phyloP scores from a whole-genome alignment of 1,140 invertebrate species.

The Cotesia chilonis region DNA sequence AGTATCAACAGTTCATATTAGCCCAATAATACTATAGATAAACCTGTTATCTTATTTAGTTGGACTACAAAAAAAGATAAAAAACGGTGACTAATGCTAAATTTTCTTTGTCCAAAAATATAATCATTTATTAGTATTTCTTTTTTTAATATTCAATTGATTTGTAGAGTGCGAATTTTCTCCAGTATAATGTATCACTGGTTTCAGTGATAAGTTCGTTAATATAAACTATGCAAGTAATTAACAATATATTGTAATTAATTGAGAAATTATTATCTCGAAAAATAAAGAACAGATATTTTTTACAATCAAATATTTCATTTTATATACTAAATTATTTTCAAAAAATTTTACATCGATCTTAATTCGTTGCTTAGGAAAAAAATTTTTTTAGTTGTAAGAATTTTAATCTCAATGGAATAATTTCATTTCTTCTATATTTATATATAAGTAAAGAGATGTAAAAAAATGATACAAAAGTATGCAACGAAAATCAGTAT shows the following conservation, averaged over 20 bases:
- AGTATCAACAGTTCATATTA: conserved; percentile 9
- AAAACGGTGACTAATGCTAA: too few relatives aligned
- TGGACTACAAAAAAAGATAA: background rate
- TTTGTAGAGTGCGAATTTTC: background rate
- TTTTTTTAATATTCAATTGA: background rate
- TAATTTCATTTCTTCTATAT: too few relatives aligned
- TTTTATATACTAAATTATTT: background rate
- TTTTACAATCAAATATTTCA: background rate
- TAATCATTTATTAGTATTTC: too few relatives aligned
- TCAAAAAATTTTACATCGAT: background rate
- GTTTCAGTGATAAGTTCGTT: background rate
- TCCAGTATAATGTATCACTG: conserved; percentile 8
- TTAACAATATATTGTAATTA: conserved; percentile 25
- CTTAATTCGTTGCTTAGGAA: too few relatives aligned
- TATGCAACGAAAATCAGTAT: too few relatives aligned
- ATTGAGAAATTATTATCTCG: conserved; percentile 15
- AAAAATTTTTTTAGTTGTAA: too few relatives aligned
- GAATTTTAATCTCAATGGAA: too few relatives aligned
- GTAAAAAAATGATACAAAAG: too few relatives aligned
- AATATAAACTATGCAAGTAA: conserved; percentile 29
- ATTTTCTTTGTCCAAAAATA: background rate
- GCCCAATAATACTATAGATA: conserved; percentile 25
- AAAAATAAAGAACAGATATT: conserved; percentile 20
- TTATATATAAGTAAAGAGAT: too few relatives aligned
- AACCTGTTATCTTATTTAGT: conserved; percentile 1